Base-by-base conservation (phyloP, 2,888 invertebrate genomes). In the Volucella inanis region DNA sequence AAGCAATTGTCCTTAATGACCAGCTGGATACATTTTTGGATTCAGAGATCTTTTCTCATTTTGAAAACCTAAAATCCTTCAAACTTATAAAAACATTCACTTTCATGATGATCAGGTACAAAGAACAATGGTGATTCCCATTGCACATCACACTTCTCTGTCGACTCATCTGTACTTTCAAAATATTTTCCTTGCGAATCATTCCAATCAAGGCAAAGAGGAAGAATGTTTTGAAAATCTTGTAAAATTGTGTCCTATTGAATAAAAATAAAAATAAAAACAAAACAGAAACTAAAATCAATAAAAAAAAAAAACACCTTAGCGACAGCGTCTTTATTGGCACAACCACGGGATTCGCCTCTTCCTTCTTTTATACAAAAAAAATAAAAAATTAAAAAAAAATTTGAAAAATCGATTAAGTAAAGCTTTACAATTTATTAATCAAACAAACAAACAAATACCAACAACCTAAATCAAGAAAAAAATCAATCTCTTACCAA, bases 291-390 rank as follows among this genome's bases (percentile, higher is more conserved):
- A 14, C 0, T 8, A 22, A 50, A 22, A 39, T 22, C 6, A 49
- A n/a, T 4, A 31, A 22, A 61, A 52, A 64, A 49, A 0, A 10
- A 64, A 47, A 49, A 54, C 8, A 45, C 43, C 14, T n/a, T 6
- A 18, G 55, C 39, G 41, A 64, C 49, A 14, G 14, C 57, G 49
- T 57, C 43, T 45, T 6, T 39, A 49, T 41, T 22, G 43, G 57
- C 49, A 57, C 57, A 57, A 49, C 45, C 54, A 86, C 83, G 77
- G 71, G 57, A 76, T 87, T 87, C 84, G 87, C 78, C 78, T 83
- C 76, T 64, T 72, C 55, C 64, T 78, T 67, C 68, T 85, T 70
- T 79, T 92, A 92, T 93, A 92, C 92, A 90, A 92, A 91, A 91
- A 90, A 90, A 31, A 31, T 59, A 75, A 92, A 93, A 11, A 62